These are phyloP conservation scores for Strix aluco DNA, from an alignment of 2,113 vertebrate species.

Conservation along the genomic window DNA sequence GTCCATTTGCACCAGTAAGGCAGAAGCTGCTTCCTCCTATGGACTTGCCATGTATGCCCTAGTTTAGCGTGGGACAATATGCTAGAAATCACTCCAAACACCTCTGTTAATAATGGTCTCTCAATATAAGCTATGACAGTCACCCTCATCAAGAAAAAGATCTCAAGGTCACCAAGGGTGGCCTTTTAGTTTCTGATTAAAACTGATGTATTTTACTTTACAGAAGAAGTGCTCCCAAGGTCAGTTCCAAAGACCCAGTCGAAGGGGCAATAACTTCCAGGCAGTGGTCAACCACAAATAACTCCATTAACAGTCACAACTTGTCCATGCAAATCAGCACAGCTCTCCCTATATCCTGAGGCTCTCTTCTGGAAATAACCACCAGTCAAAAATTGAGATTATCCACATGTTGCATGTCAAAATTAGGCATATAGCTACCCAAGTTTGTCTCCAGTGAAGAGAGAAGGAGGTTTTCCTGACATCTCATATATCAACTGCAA, in stretches of 20 bases:
- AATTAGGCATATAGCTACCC: neutral
- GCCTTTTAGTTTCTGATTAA: neutral
- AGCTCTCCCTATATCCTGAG: neutral
- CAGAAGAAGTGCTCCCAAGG: neutral
- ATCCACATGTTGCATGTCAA: neutral
- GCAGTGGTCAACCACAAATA: rapidly evolving
- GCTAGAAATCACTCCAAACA: neutral
- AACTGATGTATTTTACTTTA: neutral
- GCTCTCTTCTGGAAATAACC: neutral
- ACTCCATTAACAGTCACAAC: neutral
- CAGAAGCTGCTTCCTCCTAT: neutral
- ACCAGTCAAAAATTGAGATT: neutral
- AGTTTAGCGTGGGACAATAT: neutral
- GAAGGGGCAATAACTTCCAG: neutral
- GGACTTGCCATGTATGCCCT: neutral
- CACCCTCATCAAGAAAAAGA: neutral
- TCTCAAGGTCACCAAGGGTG: neutral
- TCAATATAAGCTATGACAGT: neutral
- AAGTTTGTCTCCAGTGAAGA: neutral
- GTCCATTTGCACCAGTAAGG: neutral
- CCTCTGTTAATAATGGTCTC: neutral
- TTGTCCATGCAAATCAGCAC: neutral
- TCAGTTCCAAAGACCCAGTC: neutral
- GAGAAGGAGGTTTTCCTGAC: neutral
- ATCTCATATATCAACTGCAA: neutral